Evolutionary conservation across 1,140 invertebrate genomes (phyloP), one percentile per base, ranked within the genome.

Genomic region (Drosophila subpulchrella): DNA sequence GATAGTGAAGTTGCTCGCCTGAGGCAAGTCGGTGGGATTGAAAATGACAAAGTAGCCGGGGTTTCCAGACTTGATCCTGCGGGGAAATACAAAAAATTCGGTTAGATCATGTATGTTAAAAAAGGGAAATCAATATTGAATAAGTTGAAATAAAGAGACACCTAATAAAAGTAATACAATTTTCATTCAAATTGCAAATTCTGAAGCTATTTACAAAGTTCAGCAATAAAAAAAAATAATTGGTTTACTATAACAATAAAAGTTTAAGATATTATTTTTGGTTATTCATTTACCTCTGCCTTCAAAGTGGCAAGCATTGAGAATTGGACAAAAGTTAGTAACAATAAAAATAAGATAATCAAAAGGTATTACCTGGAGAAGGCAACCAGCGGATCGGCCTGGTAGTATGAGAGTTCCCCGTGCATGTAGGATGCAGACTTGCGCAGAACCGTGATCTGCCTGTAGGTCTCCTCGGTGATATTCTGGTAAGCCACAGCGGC

Each of bases 1-100:
- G 1, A 67, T 66, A 1, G 83, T 92, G 13, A 95, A 92, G 81
- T 95, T 93, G n/a, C 94, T 93, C 2, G 56, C 72, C 3, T 91
- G 91, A 1, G 74, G 75, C n/a, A 92, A 47, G 10, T 93, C 82
- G 38, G 92, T 93, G 39, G 94, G 94, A 92, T 96, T 95, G 41
- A 94, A 94, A 0, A 94, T 93, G 2, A 96, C 94, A 54, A 96
- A 91, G 82, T 94, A 95, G 10, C 95, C 95, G 6, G 95, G 95
- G 90, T 94, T 95, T 36, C 96, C 95, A 78, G 94, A 94, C 75
- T 95, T 95, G 51, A 95, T 91, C 92, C 96, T 95, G 50, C 6
- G 39, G 7, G 32, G 42, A 12, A 13, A 4, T 0, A 55, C n/a
- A 1, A 0, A 20, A 30, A 0, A 44, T 15, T 48, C 2, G 24